Conservation (phyloP, 35 echinoderm and acorn worm species). For the Ptychodera flava region DNA sequence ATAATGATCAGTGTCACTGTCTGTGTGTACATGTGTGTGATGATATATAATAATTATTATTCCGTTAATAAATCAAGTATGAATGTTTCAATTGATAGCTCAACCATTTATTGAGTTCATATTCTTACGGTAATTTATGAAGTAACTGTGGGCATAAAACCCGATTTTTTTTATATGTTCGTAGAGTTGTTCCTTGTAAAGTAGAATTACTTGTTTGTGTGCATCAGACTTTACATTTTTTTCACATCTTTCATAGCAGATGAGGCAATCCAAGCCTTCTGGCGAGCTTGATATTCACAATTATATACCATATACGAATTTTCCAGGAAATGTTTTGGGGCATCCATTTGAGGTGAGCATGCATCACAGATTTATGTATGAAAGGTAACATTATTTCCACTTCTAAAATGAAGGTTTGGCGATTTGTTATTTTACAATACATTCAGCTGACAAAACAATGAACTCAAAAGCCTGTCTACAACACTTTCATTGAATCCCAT, state of each 20-base stretch:
- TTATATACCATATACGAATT: background rate
- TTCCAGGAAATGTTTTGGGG: background rate
- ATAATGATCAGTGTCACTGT: background rate
- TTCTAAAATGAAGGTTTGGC: background rate
- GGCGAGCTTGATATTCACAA: background rate
- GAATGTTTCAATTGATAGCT: background rate
- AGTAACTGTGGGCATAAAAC: background rate
- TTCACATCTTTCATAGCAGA: background rate
- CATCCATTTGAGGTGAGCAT: background rate
- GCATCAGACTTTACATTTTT: background rate
- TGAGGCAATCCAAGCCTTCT: background rate
- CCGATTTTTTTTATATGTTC: background rate
- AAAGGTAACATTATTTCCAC: background rate
- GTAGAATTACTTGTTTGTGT: background rate
- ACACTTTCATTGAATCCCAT: background rate
- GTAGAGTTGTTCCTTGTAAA: background rate
- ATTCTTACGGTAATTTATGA: background rate
- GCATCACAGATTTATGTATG: background rate
- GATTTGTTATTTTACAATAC: background rate
- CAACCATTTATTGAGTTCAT: background rate
- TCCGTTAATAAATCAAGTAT: background rate
- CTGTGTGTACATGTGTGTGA: background rate
- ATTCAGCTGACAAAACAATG: background rate
- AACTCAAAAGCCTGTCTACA: background rate
- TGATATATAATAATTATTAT: background rate